These are phyloP conservation scores for Clostera curtula DNA, from an alignment of 2,888 invertebrate species.

Conservation along the genomic window DNA sequence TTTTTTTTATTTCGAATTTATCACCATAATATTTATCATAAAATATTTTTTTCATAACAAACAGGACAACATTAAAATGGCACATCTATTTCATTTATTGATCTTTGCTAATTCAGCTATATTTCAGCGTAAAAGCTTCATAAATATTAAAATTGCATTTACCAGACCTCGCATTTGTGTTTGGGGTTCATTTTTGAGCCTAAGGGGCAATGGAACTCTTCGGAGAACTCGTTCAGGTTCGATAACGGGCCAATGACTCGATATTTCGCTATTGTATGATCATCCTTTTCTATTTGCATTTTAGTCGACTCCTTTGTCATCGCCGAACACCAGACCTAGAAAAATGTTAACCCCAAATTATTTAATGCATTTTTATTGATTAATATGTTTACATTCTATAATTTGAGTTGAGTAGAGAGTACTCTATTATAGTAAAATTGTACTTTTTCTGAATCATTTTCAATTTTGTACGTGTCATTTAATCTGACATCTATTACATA, in stretches of 20 bases:
- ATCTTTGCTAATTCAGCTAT: too few species aligned
- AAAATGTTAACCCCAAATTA: conserved; percentile 4
- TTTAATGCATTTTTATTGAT: too few species aligned
- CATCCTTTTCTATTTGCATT: conserved; percentile 93
- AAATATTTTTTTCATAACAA: neutral
- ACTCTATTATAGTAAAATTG: too few species aligned
- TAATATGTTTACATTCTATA: too few species aligned
- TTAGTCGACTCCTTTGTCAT: conserved; percentile 89
- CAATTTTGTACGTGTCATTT: too few species aligned
- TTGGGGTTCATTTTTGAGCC: conserved; percentile 90
- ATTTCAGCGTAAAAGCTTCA: neutral
- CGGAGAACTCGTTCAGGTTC: conserved; percentile 88
- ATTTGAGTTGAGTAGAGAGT: too few species aligned
- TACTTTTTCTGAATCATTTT: too few species aligned
- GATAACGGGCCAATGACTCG: conserved; percentile 90
- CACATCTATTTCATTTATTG: conserved; percentile 8
- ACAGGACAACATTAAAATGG: neutral
- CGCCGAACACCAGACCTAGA: conserved; percentile 91
- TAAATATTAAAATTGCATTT: conserved; percentile 20
- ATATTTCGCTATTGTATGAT: conserved; percentile 91
- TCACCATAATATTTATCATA: neutral
- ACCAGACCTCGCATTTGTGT: conserved; percentile 93
- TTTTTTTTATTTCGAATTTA: too few species aligned
- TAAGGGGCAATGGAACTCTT: conserved; percentile 83
- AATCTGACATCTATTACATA: too few species aligned